phyloP scores from a whole-genome alignment of 2,888 invertebrate species.

The Netelia melanura region DNA sequence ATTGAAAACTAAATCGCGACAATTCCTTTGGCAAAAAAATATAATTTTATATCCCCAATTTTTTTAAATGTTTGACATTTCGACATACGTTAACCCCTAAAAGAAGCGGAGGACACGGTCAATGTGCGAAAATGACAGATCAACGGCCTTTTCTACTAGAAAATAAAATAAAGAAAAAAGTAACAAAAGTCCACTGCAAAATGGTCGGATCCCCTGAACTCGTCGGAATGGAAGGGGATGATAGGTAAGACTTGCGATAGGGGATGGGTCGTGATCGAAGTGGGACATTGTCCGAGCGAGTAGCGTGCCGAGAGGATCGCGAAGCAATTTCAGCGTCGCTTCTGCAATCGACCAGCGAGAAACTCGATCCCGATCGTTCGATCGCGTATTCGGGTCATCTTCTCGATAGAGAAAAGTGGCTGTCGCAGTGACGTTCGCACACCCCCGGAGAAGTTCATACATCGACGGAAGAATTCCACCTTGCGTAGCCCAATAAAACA shows the following conservation, averaged over 20 bases:
- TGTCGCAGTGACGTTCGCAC: neutral
- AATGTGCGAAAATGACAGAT: neutral
- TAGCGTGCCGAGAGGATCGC: conserved; percentile 69
- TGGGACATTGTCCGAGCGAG: conserved; percentile 58
- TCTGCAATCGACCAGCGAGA: conserved; percentile 50
- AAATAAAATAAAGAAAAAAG: neutral
- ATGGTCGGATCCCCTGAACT: conserved; percentile 52
- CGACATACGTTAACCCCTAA: neutral
- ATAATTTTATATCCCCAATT: too few relatives aligned
- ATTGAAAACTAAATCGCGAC: too few relatives aligned
- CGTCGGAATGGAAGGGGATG: conserved; percentile 8
- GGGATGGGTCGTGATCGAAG: conserved; percentile 52
- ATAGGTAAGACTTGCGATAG: conserved; percentile 22
- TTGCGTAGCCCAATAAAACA: neutral
- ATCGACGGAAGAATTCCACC: neutral
- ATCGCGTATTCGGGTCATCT: conserved; percentile 44
- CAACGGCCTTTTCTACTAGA: neutral
- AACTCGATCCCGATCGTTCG: conserved; percentile 9
- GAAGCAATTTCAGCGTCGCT: conserved; percentile 71
- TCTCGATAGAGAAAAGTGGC: conserved; percentile 40
- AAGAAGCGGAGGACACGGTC: neutral
- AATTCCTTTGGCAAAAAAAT: too few relatives aligned
- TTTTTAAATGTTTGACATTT: too few relatives aligned
- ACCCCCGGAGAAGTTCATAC: too few relatives aligned
- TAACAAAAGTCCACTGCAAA: conserved; percentile 19